Evolutionary conservation across 2,797 vertebrate species (phyloP), one percentile per base, ranked within the genome.

Genomic region (Gila robusta): DNA sequence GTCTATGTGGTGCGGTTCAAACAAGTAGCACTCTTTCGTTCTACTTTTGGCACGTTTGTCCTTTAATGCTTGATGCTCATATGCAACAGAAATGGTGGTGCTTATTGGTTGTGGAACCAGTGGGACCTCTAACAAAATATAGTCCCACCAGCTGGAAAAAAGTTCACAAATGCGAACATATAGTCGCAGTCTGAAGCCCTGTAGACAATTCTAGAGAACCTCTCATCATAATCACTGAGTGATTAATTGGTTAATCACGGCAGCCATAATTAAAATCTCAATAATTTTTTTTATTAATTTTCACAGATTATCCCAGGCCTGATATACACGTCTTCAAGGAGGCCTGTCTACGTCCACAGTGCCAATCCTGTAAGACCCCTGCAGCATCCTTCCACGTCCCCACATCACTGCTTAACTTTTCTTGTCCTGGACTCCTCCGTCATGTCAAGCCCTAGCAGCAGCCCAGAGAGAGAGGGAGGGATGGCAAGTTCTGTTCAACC

Each of bases 401-500:
- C 35, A 23, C 69, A 41, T 71, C 82, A 19, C 83, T 16, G 35
- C 73, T 76, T 77, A 82, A 82, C 79, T 26, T 72, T 77, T 79
- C 35, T 74, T 71, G 49, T 87, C 41, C 81, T 86, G 89, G 78
- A 73, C 77, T 54, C 85, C 35, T 47, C 44, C 28, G 2, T 87
- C 91, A 96, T 96, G 95, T 95, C 96, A 37, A 90, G 95, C 82
- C 94, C 93, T 74, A 93, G 94, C 82, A 77, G 90, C 91, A 96
- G 95, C 89, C 95, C 96, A n/a, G 95, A 96, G 72, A 93, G 92
- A 90, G 95, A 95, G 86, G 88, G 89, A 78, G 92, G 91, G 7
- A 64, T 84, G 35, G 90, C 90, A 67, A 81, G 85, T 47, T 91
- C 91, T 79, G 83, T 93, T 87, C 93, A 91, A 88, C 90, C 94